These are phyloP conservation scores for Acanthiza pusilla DNA, from an alignment of 2,797 vertebrate species.

Conservation along the genomic window DNA sequence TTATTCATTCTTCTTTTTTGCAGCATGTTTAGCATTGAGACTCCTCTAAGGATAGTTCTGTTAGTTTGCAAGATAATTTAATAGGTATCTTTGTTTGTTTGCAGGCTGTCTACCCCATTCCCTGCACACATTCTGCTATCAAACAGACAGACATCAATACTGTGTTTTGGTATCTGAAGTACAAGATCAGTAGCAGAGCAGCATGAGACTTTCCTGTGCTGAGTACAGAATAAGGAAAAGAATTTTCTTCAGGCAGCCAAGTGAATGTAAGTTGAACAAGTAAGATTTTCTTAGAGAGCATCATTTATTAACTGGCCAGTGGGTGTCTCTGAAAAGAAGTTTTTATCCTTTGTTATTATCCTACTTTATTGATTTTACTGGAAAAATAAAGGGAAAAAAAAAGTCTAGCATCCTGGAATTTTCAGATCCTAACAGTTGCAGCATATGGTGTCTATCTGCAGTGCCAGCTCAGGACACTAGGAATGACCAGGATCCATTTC, in stretches of 20 bases:
- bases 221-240: neutral
- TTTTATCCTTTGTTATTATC: neutral
- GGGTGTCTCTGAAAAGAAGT: neutral
- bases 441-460: neutral
- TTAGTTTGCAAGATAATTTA: neutral
- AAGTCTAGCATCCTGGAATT: neutral
- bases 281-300: neutral
- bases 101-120: neutral
- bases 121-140: neutral
- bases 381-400: neutral
- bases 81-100: neutral
- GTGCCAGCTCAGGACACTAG: neutral
- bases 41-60: neutral
- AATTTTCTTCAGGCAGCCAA: neutral
- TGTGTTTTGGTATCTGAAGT: neutral
- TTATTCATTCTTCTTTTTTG: neutral
- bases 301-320: neutral
- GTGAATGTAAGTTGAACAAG: neutral
- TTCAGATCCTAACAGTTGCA: neutral
- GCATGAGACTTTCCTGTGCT: neutral
- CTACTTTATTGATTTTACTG: neutral
- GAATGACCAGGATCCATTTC: neutral
- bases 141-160: neutral
- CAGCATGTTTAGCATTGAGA: fast-evolving
- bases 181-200: neutral